A percentile compares a stretch with the other conserved stretches of the same genome.
phyloP scores from a whole-genome alignment of 2,888 invertebrate genomes.

The Drosophila sordidula region DNA sequence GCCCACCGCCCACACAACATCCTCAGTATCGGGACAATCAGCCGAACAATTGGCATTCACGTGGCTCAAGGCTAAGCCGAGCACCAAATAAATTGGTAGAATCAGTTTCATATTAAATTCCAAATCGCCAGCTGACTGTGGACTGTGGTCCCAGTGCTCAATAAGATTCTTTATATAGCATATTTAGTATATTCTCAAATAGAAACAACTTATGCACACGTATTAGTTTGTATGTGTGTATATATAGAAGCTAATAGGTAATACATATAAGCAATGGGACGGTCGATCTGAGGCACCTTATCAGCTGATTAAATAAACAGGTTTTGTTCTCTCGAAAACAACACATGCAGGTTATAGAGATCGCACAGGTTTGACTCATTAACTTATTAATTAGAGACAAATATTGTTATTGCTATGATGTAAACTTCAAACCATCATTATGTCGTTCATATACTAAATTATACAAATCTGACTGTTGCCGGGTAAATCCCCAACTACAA shows the following conservation, averaged over 20 bases:
- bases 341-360: not conserved
- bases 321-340: conserved; percentile 4
- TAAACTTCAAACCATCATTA: not conserved
- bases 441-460: not conserved
- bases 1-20: conserved; percentile 64
- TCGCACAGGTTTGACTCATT: conserved; percentile 1
- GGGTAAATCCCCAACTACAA: not conserved
- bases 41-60: conserved; percentile 44
- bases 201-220: not conserved
- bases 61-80: conserved; percentile 37
- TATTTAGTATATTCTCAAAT: not conserved
- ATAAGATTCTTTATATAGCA: conserved; percentile 4
- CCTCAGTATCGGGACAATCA: conserved; percentile 59
- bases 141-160: conserved; percentile 16
- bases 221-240: not conserved
- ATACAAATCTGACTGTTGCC: not conserved
- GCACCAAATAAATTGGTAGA: conserved; percentile 22
- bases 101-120: conserved; percentile 44
- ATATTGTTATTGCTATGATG: not conserved
- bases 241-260: conserved; percentile 1
- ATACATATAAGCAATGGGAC: not conserved
- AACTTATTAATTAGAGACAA: not conserved
- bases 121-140: not conserved
- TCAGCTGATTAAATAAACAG: conserved; percentile 24
- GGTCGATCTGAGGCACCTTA: not conserved